phyloP scores from a whole-genome alignment of 35 echinoderm and acorn worm genomes.

The Lytechinus variegatus region DNA sequence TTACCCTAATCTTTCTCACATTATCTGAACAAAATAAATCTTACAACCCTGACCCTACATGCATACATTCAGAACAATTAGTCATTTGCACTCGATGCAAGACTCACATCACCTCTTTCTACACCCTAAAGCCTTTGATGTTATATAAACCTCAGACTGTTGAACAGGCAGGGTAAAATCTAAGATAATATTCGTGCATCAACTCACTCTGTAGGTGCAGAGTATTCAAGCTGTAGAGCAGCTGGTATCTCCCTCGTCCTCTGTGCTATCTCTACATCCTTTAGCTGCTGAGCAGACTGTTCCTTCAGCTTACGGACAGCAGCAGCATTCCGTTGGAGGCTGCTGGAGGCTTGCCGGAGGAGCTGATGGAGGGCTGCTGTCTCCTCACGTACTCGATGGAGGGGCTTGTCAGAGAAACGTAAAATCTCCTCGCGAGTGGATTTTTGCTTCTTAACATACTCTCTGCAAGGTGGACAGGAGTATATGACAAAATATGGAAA shows the following conservation, averaged over 20 bases:
- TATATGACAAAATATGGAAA: no score
- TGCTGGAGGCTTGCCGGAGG: constrained; percentile 71
- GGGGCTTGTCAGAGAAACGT: constrained; percentile 87
- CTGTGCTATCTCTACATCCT: constrained; percentile 93
- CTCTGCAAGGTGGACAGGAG: constrained; percentile 41
- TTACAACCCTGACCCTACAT: no score
- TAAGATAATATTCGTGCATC: not conserved
- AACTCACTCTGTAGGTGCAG: constrained; percentile 86
- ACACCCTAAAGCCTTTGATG: no score
- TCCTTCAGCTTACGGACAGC: constrained; percentile 88
- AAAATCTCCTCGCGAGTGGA: constrained; percentile 81
- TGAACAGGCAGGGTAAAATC: not conserved
- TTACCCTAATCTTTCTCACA: no score
- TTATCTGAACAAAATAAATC: no score
- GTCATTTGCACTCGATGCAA: no score
- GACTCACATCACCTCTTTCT: no score
- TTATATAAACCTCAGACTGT: no score
- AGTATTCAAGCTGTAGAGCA: constrained; percentile 86
- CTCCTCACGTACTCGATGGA: constrained; percentile 79
- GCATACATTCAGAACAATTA: no score
- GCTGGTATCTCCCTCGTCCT: constrained; percentile 86
- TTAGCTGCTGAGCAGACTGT: constrained; percentile 82
- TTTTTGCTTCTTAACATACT: constrained; percentile 95
- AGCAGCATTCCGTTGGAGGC: constrained; percentile 79
- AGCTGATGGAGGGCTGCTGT: constrained; percentile 84